phyloP scores from a whole-genome alignment of 2,113 vertebrate genomes.

The Pollachius pollachius region DNA sequence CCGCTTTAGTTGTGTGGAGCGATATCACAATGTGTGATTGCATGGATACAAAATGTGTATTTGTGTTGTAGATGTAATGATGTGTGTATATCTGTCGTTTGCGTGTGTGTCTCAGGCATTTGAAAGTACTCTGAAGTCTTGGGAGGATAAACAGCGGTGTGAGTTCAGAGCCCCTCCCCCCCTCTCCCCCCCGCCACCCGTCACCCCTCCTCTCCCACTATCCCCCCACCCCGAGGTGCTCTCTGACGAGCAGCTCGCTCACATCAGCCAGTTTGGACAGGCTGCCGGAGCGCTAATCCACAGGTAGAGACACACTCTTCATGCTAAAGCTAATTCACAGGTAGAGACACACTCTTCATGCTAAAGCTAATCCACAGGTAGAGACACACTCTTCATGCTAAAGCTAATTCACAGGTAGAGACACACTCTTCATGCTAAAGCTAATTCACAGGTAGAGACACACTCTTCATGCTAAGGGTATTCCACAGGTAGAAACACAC shows the following conservation, averaged over 20 bases:
- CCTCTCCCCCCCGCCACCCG: slow-evolving; percentile 61
- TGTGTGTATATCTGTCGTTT: background rate
- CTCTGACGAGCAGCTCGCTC: slow-evolving; percentile 86
- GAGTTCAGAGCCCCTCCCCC: slow-evolving; percentile 79
- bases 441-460: background rate
- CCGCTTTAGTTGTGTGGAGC: background rate
- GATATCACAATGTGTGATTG: background rate
- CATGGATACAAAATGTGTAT: slow-evolving; percentile 1
- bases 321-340: background rate
- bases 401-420: background rate
- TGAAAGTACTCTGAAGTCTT: slow-evolving; percentile 95
- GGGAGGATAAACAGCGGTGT: slow-evolving; percentile 97
- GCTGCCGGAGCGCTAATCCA: slow-evolving; percentile 88
- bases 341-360: background rate
- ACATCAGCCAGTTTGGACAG: slow-evolving; percentile 87
- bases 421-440: background rate
- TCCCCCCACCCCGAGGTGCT: slow-evolving; percentile 83
- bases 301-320: background rate
- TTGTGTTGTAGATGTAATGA: background rate
- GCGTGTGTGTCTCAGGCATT: slow-evolving; percentile 78
- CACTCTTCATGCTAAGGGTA: background rate
- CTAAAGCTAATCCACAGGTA: background rate
- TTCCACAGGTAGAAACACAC: background rate
- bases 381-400: background rate
- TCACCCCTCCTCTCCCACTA: slow-evolving; percentile 57